These are phyloP conservation scores for Lithobates sylvaticus DNA, from an alignment of 2,797 vertebrate species.

Conservation along the genomic window DNA sequence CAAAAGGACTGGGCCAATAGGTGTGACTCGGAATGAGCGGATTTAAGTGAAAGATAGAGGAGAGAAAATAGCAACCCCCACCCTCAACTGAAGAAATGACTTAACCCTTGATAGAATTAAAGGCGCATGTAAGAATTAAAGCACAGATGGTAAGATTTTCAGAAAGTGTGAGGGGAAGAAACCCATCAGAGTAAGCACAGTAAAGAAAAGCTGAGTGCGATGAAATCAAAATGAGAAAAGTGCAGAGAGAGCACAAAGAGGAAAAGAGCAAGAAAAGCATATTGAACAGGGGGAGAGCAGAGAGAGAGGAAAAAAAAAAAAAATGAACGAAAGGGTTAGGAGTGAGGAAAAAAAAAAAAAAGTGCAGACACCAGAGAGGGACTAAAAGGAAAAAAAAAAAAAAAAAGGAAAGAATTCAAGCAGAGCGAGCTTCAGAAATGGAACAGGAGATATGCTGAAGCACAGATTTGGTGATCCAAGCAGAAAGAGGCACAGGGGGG, in stretches of 20 bases:
- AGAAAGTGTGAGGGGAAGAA: slow-evolving; percentile 11
- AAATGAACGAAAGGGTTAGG: slow-evolving; percentile 39
- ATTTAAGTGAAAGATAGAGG: background rate
- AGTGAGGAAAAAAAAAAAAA: slow-evolving; percentile 5
- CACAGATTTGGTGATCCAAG: slow-evolving; percentile 28
- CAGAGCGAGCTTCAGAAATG: slow-evolving; percentile 31
- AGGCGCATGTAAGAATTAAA: background rate
- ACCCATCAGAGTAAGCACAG: slow-evolving; percentile 34
- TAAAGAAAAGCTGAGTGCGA: slow-evolving; percentile 57
- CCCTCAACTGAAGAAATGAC: no score
- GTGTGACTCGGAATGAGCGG: background rate
- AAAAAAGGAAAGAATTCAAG: slow-evolving; percentile 38
- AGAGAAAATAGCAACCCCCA: background rate
- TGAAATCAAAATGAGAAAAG: slow-evolving; percentile 54
- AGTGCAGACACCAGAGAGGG: slow-evolving; percentile 41
- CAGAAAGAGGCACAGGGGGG: slow-evolving; percentile 3
- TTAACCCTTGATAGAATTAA: background rate
- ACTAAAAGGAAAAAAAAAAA: slow-evolving; percentile 1
- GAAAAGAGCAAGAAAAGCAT: slow-evolving; percentile 61
- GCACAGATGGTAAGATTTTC: background rate
- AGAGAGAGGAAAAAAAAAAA: background rate
- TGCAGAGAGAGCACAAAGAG: slow-evolving; percentile 59
- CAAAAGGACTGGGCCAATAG: background rate
- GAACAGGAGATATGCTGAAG: slow-evolving; percentile 4
- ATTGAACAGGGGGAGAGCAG: slow-evolving; percentile 36